Evolutionary conservation across 1,140 invertebrate species (phyloP), one percentile per base, ranked within the genome.

Genomic region (Temnothorax nylanderi): DNA sequence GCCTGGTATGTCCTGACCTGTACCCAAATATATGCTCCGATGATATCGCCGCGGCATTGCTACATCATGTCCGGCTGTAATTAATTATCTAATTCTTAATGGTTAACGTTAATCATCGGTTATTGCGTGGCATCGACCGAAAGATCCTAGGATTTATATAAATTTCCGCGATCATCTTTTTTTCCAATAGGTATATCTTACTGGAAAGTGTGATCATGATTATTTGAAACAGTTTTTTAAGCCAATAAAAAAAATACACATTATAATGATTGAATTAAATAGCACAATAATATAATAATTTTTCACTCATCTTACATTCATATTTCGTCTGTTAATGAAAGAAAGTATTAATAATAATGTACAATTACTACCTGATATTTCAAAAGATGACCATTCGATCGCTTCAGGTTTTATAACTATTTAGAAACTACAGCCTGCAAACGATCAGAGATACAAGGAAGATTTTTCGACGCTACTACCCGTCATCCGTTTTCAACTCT

Each of bases 11-110:
- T 91, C 88, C 91, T 91, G 92, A 91, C 91, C 91, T 93, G 87
- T 91, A 86, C 86, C 90, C 89, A 93, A 90, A 89, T 90, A 92
- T 94, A 92, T 92, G 93, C 93, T 84, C 93, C 92, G 93, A 94
- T 94, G 93, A 93, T 94, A 94, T 94, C 93, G 93, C 92, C 89
- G 88, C 88, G 91, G 92, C 90, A 93, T 91, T 92, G 92, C 93
- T 92, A 94, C 93, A 94, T 92, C 92, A 91, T 94, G 93, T 94
- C 91, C 92, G 90, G 67, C 87, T 89, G 89, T 90, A 91, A 91
- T 91, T 90, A 91, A 91, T 91, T 91, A 91, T 89, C 89, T 87
- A 88, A 91, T 91, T 91, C 90, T 91, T 91, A 90, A 91, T 90
- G 81, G 86, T 84, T 84, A 84, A 84, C 44, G 80, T 84, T 84